These are phyloP conservation scores for Cololabis saira DNA, from an alignment of 2,113 vertebrate genomes.

Conservation along the genomic window DNA sequence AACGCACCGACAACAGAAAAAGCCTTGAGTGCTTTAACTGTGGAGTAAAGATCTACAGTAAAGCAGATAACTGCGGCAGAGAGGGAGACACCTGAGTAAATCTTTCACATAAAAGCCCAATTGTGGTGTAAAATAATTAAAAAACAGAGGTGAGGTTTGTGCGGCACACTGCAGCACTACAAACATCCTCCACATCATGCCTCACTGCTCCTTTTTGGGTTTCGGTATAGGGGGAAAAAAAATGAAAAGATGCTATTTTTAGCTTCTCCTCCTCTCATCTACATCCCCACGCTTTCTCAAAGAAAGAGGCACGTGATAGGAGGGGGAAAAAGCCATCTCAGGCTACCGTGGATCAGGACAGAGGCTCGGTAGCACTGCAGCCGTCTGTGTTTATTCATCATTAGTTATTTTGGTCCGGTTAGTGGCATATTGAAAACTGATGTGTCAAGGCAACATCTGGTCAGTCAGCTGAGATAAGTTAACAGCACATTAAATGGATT, in stretches of 20 bases:
- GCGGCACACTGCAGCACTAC: conserved; percentile 42
- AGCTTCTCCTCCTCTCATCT: conserved; percentile 67
- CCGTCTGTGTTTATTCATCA: not conserved
- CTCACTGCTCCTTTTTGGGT: conserved; percentile 39
- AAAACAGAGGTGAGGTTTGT: not conserved
- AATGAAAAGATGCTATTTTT: conserved; percentile 66
- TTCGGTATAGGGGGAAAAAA: conserved; percentile 27
- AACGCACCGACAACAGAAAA: not conserved
- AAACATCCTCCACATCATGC: conserved; percentile 28
- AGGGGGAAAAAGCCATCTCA: conserved; percentile 51
- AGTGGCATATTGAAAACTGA: not conserved
- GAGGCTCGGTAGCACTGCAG: conserved; percentile 19
- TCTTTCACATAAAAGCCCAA: too few species aligned
- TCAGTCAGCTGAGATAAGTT: not conserved
- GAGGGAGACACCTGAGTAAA: too few species aligned
- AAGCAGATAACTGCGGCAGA: too few species aligned
- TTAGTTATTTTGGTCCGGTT: conserved; percentile 10
- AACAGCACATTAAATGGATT: not conserved
- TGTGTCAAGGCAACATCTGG: not conserved
- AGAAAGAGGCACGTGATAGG: conserved; percentile 65
- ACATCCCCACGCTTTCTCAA: conserved; percentile 64
- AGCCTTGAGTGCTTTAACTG: not conserved
- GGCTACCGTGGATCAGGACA: conserved; percentile 33
- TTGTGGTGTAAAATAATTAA: not conserved
- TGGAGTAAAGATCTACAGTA: not conserved